Base-by-base conservation (phyloP, 2,113 vertebrate species). In the Brachypodius melanocephalos region DNA sequence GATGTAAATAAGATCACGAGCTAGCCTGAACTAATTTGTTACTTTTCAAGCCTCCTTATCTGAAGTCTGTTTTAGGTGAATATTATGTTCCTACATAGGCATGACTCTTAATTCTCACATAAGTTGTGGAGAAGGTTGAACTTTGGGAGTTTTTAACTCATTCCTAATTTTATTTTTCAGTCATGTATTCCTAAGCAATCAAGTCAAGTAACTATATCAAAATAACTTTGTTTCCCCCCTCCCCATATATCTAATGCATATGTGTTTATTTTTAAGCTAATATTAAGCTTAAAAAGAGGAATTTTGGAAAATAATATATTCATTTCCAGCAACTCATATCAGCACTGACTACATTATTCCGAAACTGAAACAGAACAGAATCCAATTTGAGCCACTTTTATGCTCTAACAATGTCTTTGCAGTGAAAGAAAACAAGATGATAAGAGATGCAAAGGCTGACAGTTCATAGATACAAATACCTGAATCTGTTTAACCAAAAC, bases 101-200 rank as follows among this genome's bases (percentile, higher is more conserved):
- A 25, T 8, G 20, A 62, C 12, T 62, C 14, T 14, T 58, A 21
- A 54, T 69, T 65, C 31, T 73, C 3, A 46, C 5, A 12, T 11
- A 59, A 46, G 1, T 57, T 46, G 10, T 10, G 14, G 9, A 73
- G 10, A 46, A 32, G 1, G 2, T 32, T 57, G 5, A 46, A 16
- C 4, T 59, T 52, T 12, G 12, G 0, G 2, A 0, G 0, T 42
- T 67, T 69, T 36, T 21, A 3, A 17, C 12, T 42, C 5, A 31
- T 40, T 73, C 6, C 3, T 63, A 12, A 29, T 71, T 48, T 79
- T 45, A 4, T 5, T 46, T 89, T 63, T 72, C 32, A 83, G 3
- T 43, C 19, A n/a, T 1, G 0, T 75, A n/a, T 12, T 76, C 13
- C 20, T 54, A 25, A 6, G 0, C 12, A 51, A 14, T 51, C n/a